Evolutionary conservation across 1,140 invertebrate species (phyloP), one percentile per base, ranked within the genome.

Genomic region (Schlechtendalia chinensis): DNA sequence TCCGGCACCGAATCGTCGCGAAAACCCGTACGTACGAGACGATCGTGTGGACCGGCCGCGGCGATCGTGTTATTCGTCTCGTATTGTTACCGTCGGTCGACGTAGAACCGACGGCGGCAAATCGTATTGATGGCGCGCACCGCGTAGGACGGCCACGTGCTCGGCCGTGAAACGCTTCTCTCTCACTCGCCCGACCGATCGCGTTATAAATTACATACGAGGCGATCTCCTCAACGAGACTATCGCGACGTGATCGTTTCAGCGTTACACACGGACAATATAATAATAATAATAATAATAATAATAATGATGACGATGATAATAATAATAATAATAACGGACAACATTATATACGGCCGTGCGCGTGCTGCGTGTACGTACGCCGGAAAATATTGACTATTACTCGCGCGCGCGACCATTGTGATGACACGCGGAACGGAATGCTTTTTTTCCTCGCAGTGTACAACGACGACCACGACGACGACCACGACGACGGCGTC

Each of bases 371-470:
- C 12, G 22, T n/a, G 72, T 39, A 27, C 17, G 67, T 50, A 29
- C 16, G 47, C 17, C 8, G 47, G 47, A 50, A 72, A 72, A 69
- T 50, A 24, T 69, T 24, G 69, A n/a, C 17, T 12, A 50, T 50
- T 50, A 50, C 47, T 39, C 32, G 32, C 32, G 32, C 47, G 1
- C 14, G 14, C 47, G n/a, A n/a, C 53, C 11, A 63, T 63, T 79
- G 75, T 63, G 58, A 59, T 61, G 32, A 61, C 58, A 61, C 58
- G 56, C 75, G 75, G 75, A 79, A 79, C 75, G 75, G 75, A 79
- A 79, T 79, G 75, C 29, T 50, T 71, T 29, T 71, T 29, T 47
- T 45, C 56, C 58, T 4, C 17, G 5, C 16, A 3, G 32, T 39
- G n/a, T n/a, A n/a, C n/a, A n/a, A n/a, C n/a, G n/a, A n/a, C n/a